phyloP scores from a whole-genome alignment of 2,113 vertebrate species.

The Hipposideros armiger region DNA sequence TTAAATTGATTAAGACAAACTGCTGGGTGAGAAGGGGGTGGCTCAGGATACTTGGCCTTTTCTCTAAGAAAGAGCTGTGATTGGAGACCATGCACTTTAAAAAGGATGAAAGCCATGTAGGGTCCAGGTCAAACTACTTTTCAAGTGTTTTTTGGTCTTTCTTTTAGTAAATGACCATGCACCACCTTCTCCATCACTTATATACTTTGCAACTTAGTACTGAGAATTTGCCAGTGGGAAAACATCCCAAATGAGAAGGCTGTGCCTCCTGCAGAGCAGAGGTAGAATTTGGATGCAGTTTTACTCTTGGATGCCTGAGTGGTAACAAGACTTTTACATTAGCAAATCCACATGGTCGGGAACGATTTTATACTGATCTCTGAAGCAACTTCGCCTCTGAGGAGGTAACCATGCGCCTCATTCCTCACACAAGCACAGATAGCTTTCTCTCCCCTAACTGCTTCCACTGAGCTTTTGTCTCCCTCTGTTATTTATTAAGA shows the following conservation, averaged over 20 bases:
- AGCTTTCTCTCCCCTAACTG: not conserved
- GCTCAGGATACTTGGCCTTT: not conserved
- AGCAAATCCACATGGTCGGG: not conserved
- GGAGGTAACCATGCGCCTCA: constrained; percentile 9
- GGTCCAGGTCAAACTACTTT: not conserved
- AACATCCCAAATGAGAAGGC: not conserved
- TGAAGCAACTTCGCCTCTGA: not conserved
- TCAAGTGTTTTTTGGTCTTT: not conserved
- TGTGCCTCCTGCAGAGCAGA: not conserved
- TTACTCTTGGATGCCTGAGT: not conserved
- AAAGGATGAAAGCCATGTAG: not conserved
- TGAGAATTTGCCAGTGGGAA: not conserved
- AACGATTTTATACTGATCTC: not conserved
- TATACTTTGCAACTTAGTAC: not conserved
- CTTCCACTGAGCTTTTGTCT: constrained; percentile 7
- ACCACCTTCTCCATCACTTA: not conserved
- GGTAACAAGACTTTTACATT: not conserved
- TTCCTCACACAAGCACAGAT: not conserved
- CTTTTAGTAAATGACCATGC: constrained; percentile 14
- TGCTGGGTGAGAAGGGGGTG: not conserved
- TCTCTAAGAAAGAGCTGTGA: not conserved
- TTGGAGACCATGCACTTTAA: not conserved
- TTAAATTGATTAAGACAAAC: not conserved
- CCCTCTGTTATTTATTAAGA: constrained; percentile 75
- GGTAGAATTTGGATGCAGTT: not conserved